phyloP scores from a whole-genome alignment of 1,140 invertebrate species.

The Acromyrmex heyeri region DNA sequence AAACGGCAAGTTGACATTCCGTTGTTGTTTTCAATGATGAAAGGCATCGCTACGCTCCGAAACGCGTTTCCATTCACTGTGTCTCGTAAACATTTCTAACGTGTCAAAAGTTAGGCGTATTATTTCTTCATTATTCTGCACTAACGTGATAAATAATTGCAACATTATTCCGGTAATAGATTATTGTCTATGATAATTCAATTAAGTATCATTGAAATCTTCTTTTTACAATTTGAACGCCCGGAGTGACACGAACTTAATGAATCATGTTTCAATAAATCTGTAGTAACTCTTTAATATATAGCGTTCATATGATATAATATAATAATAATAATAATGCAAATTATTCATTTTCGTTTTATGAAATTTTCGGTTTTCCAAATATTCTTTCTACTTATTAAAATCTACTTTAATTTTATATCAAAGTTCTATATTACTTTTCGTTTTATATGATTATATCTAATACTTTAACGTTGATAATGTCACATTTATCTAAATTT shows the following conservation, averaged over 20 bases:
- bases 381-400: background rate
- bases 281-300: too few species aligned
- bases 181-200: conserved; percentile 35
- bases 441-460: background rate
- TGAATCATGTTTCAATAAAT: background rate
- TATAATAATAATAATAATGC: background rate
- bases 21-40: conserved; percentile 39
- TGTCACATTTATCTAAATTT: background rate
- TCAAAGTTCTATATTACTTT: background rate
- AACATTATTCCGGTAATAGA: conserved; percentile 27
- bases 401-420: background rate
- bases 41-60: conserved; percentile 38
- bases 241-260: background rate
- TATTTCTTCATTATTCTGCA: conserved; percentile 23
- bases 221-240: background rate
- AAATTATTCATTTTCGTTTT: background rate
- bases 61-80: conserved; percentile 39
- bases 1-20: conserved; percentile 8
- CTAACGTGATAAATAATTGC: conserved; percentile 36
- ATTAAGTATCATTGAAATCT: conserved; percentile 27
- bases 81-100: conserved; percentile 39
- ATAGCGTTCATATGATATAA: too few species aligned
- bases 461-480: background rate
- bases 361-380: background rate
- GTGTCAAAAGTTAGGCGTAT: conserved; percentile 14